These are phyloP conservation scores for Anadara kagoshimensis DNA, from an alignment of 1,140 invertebrate genomes.

Conservation along the genomic window DNA sequence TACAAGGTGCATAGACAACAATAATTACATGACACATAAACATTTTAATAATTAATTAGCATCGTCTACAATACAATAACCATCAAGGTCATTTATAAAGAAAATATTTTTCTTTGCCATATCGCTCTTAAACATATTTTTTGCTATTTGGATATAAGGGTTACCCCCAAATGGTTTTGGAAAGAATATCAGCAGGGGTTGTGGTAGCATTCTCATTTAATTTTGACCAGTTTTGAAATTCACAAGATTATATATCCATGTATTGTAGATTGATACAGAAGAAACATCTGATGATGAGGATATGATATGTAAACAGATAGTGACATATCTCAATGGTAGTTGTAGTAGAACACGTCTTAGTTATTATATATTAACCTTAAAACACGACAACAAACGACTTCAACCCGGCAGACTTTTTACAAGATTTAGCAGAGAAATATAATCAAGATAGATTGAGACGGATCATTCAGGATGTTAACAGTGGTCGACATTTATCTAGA, in stretches of 20 bases:
- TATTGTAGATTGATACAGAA: not conserved
- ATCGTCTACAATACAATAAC: too few species aligned
- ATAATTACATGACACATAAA: too few species aligned
- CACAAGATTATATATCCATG: not conserved
- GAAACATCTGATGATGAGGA: not conserved
- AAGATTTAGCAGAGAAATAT: constrained; percentile 10
- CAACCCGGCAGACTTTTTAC: constrained; percentile 27
- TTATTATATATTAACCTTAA: constrained; percentile 36
- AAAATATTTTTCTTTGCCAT: too few species aligned
- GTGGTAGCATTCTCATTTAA: too few species aligned
- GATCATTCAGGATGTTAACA: constrained; percentile 22
- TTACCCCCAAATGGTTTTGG: too few species aligned
- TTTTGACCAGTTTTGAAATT: too few species aligned
- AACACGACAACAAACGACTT: constrained; percentile 9
- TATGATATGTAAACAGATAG: not conserved
- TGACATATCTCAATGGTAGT: constrained; percentile 39
- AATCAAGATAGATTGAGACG: constrained; percentile 28
- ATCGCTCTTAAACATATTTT: too few species aligned
- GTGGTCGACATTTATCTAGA: constrained; percentile 22
- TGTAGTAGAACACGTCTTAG: constrained; percentile 33
- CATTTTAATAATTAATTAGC: too few species aligned
- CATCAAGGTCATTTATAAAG: too few species aligned
- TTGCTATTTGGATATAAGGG: too few species aligned
- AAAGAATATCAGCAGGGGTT: too few species aligned
- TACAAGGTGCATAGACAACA: too few species aligned